Evolutionary conservation across 2,113 vertebrate species (phyloP), one percentile per base, ranked within the genome.

Genomic region (Microtus ochrogaster): DNA sequence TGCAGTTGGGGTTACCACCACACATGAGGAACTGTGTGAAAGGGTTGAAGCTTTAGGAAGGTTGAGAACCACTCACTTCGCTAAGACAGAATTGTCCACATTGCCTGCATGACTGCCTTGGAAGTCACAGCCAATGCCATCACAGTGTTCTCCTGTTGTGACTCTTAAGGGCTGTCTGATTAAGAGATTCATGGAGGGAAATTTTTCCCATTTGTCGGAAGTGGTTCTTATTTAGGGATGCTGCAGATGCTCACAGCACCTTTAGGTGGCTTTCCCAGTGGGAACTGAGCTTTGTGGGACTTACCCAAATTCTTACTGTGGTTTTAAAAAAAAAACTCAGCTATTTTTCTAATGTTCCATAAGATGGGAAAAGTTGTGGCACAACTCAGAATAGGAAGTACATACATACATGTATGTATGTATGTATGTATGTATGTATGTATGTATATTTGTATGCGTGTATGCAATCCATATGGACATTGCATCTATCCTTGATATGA

Each of bases 51-150:
- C 36, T 21, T n/a, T 72, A 72, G 36, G 17, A n/a, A n/a, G 17
- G 36, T 72, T 72, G 70, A 72, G 70, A 72, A 21, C 36, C 4
- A 24, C 30, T 72, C 70, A n/a, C 17, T 21, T 7, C 12, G 13
- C 14, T 41, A 26, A 58, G 2, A 5, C 16, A 3, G 36, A 83
- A 10, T 2, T 49, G 83, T 47, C 7, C 1, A 0, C 0, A 7
- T 24, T 4, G 9, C 2, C 6, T 2, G 33, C 16, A 1, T 72
- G 52, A 2, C 0, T 0, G 21, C 7, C 13, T 3, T 55, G 24
- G 36, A 30, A n/a, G 63, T 26, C 72, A 10, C 28, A n/a, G 9
- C 11, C 36, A 33, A 6, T 11, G 33, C 44, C 58, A 68, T n/a
- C 55, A 36, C 21, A 55, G 26, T 8, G 10, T 28, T 47, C 12